Percentiles rank a stretch among this genome's conserved stretches.
phyloP scores from a whole-genome alignment of 1,140 invertebrate species.

The Conus ventricosus region DNA sequence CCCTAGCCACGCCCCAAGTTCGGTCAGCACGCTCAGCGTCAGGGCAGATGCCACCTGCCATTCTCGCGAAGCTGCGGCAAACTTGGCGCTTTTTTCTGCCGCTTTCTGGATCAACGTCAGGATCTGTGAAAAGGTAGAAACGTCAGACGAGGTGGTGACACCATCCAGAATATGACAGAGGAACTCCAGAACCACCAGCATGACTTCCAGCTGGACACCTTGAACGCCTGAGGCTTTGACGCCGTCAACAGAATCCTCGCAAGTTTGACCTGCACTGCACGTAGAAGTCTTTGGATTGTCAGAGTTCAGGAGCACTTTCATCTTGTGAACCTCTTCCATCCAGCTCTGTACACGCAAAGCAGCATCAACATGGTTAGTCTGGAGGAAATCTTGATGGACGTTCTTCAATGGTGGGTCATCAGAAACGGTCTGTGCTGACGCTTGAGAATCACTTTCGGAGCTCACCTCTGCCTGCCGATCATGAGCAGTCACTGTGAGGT shows the following conservation, averaged over 20 bases:
- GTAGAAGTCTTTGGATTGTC: neutral
- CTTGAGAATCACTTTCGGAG: no score
- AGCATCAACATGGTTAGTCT: neutral
- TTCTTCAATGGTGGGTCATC: no score
- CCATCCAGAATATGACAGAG: neutral
- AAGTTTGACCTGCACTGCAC: neutral
- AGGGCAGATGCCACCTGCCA: neutral
- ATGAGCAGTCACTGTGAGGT: no score
- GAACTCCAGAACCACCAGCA: constrained; percentile 4
- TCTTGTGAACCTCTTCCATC: neutral
- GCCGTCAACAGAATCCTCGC: neutral
- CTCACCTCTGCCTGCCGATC: no score
- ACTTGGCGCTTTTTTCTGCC: neutral
- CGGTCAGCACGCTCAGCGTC: constrained; percentile 48
- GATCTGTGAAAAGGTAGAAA: neutral
- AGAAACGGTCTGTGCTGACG: no score
- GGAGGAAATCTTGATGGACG: neutral
- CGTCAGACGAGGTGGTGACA: neutral
- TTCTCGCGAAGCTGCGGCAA: neutral
- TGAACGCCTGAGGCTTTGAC: neutral
- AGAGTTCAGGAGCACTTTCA: neutral
- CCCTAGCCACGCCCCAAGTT: constrained; percentile 57
- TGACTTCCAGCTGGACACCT: neutral
- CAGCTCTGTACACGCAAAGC: neutral
- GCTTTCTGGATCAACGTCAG: neutral